Conservation (phyloP, 23 tunicate species). For the Halocynthia roretzi region DNA sequence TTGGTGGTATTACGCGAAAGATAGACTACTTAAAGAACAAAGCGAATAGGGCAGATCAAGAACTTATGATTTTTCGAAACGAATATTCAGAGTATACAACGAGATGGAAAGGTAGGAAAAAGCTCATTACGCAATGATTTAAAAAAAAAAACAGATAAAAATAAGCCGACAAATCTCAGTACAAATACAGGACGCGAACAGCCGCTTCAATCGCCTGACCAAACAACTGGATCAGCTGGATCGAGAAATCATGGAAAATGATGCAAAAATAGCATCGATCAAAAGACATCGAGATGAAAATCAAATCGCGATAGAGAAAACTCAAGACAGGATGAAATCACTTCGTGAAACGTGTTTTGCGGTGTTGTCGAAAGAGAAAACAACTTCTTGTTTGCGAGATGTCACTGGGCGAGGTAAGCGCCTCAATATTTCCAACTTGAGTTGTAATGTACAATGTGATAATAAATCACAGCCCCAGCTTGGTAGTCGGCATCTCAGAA, state of each 20-base stretch:
- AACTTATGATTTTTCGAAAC: no score
- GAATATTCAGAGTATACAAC: no score
- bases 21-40: no score
- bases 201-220: not conserved
- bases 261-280: not conserved
- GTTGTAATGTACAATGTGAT: no score
- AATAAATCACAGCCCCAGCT: no score
- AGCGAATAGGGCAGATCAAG: no score
- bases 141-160: no score
- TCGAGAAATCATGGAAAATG: not conserved
- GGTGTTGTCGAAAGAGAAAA: not conserved
- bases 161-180: not conserved
- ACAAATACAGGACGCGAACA: not conserved
- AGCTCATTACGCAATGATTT: no score
- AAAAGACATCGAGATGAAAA: not conserved
- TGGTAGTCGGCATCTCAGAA: no score
- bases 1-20: no score
- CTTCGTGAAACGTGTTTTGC: not conserved
- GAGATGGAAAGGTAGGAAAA: no score
- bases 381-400: conserved; percentile 4
- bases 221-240: not conserved
- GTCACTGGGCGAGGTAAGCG: conserved; percentile 18
- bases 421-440: no score
- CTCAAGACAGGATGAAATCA: not conserved
- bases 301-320: not conserved